These are phyloP conservation scores for Dendrolimus punctatus DNA, from an alignment of 1,140 invertebrate species.

Conservation along the genomic window DNA sequence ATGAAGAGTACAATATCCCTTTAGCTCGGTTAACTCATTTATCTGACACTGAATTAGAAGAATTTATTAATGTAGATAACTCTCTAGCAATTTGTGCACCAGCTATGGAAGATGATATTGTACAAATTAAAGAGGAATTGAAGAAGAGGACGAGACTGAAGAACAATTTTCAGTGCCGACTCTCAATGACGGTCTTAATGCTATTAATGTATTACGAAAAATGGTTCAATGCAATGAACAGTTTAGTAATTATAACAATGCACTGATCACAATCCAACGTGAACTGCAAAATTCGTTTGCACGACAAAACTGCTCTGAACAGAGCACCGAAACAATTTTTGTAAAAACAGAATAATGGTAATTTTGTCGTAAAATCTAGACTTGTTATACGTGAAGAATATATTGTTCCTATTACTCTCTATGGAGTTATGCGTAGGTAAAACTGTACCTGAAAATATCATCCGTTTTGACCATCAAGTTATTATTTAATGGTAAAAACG, in stretches of 20 bases:
- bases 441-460: not conserved
- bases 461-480: too few species aligned
- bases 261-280: conserved; percentile 23
- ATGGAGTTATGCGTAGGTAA: conserved; percentile 8
- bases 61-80: conserved; percentile 21
- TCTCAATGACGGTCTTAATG: conserved; percentile 21
- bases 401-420: conserved; percentile 4
- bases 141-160: conserved; percentile 17
- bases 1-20: conserved; percentile 22
- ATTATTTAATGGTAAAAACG: too few species aligned
- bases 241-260: conserved; percentile 19
- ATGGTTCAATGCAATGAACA: conserved; percentile 22
- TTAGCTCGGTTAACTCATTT: conserved; percentile 18
- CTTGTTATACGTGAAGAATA: conserved; percentile 2
- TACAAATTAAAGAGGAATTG: conserved; percentile 13
- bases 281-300: conserved; percentile 26
- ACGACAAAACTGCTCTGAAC: conserved; percentile 21
- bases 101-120: conserved; percentile 14
- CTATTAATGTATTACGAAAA: conserved; percentile 25
- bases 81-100: conserved; percentile 21
- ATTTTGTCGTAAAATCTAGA: conserved; percentile 3
- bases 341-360: conserved; percentile 8
- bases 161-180: conserved; percentile 24
- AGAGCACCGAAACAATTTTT: conserved; percentile 20
- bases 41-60: conserved; percentile 17